These are phyloP conservation scores for Sphecodes monilicornis DNA, from an alignment of 2,888 invertebrate genomes.

Conservation along the genomic window DNA sequence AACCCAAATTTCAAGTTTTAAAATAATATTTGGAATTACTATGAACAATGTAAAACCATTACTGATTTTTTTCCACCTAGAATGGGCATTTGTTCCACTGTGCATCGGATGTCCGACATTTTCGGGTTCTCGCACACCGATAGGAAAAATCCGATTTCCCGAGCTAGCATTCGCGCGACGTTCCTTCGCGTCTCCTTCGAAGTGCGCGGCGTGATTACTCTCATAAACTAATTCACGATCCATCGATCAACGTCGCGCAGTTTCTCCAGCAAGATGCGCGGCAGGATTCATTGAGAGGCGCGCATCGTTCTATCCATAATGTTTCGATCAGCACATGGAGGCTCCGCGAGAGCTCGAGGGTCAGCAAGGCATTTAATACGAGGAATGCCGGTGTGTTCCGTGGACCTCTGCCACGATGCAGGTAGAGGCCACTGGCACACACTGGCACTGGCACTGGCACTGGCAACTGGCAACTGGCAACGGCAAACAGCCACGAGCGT, in stretches of 20 bases:
- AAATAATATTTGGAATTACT: background rate
- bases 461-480: background rate
- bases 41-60: background rate
- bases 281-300: conserved; percentile 7
- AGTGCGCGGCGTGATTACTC: background rate
- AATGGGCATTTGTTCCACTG: background rate
- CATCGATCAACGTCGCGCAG: conserved; percentile 5
- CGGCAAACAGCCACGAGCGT: conserved; percentile 23
- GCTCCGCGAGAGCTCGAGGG: conserved; percentile 17
- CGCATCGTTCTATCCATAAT: background rate
- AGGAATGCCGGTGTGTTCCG: conserved; percentile 67
- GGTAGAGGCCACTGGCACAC: conserved; percentile 58
- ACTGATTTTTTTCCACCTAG: background rate
- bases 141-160: background rate
- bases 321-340: conserved; percentile 2
- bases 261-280: background rate
- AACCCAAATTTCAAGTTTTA: background rate
- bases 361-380: conserved; percentile 74
- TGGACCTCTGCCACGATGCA: conserved; percentile 70
- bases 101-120: too few relatives aligned
- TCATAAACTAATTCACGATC: conserved; percentile 2
- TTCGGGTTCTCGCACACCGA: too few relatives aligned
- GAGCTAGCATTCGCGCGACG: background rate
- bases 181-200: background rate
- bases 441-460: background rate